Conservation (phyloP, 2,113 vertebrate genomes). For the Choloepus hoffmanni region DNA sequence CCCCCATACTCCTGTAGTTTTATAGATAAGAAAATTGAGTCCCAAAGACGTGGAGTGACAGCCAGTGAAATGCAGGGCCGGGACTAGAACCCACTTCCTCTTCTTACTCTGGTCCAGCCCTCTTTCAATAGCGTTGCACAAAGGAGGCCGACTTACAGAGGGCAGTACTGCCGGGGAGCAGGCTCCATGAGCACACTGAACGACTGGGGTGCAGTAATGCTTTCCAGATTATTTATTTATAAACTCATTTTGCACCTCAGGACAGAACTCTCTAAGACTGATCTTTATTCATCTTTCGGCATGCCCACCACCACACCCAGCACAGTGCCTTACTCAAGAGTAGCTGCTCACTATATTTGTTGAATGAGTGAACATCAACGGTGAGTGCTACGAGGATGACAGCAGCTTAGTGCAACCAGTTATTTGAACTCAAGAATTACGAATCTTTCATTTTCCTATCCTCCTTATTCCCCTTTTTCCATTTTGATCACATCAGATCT, state of each 20-base stretch:
- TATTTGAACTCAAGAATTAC: background rate
- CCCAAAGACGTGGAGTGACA: background rate
- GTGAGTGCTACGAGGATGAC: background rate
- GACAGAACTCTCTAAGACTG: background rate
- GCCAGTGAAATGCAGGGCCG: background rate
- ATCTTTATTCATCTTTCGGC: background rate
- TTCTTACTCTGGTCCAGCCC: background rate
- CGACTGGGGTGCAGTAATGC: accelerated
- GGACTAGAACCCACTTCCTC: background rate
- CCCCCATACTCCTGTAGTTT: background rate
- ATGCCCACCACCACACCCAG: background rate
- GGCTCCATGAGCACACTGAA: background rate
- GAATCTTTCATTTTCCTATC: background rate
- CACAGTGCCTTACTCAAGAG: background rate
- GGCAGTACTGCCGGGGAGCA: background rate
- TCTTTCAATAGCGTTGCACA: background rate
- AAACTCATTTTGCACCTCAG: background rate
- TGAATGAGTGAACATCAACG: background rate
- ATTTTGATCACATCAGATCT: background rate
- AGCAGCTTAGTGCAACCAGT: background rate
- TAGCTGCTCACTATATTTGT: background rate
- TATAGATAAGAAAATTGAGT: background rate
- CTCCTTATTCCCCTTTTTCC: background rate
- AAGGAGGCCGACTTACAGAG: too few species aligned
- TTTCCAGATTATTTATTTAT: background rate